These are phyloP conservation scores for Orius laevigatus DNA, from an alignment of 1,140 invertebrate genomes.

Conservation along the genomic window DNA sequence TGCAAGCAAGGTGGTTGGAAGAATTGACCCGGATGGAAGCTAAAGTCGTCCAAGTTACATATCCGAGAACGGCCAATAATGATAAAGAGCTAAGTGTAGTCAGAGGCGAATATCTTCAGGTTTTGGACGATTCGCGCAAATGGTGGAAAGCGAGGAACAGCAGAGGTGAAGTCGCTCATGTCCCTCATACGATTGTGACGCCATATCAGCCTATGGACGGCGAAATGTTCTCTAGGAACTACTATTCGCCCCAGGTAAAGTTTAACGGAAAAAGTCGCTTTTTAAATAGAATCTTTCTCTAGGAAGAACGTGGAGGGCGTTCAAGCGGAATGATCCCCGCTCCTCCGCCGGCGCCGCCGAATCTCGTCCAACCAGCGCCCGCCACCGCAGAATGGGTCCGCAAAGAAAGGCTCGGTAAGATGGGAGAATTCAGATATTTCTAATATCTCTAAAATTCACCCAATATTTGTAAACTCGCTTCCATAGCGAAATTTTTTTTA, in stretches of 20 bases:
- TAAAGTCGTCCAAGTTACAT: constrained; percentile 82
- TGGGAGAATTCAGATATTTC: constrained; percentile 92
- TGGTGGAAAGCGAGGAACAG: constrained; percentile 97
- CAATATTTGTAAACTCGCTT: not conserved
- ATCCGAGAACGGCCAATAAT: constrained; percentile 92
- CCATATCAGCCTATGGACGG: constrained; percentile 32
- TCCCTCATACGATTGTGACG: constrained; percentile 93
- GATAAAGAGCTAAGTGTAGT: constrained; percentile 93
- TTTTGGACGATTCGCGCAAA: constrained; percentile 86
- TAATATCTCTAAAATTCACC: constrained; percentile 29
- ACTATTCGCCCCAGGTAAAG: constrained; percentile 20
- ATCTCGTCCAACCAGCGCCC: constrained; percentile 32
- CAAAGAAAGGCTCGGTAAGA: constrained; percentile 77
- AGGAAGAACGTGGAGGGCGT: constrained; percentile 16
- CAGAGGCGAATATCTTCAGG: constrained; percentile 89
- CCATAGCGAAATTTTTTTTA: constrained; percentile 1
- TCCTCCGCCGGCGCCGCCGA: constrained; percentile 28
- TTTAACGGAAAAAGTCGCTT: not conserved
- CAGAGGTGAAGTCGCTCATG: constrained; percentile 75
- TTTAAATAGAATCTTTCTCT: not conserved
- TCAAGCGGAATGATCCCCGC: constrained; percentile 9
- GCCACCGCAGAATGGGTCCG: constrained; percentile 64
- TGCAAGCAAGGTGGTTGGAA: constrained; percentile 44
- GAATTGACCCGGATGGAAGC: constrained; percentile 55
- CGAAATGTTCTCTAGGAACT: constrained; percentile 43